Conservation (phyloP, 2,113 vertebrate species). For the Neomonachus schauinslandi region DNA sequence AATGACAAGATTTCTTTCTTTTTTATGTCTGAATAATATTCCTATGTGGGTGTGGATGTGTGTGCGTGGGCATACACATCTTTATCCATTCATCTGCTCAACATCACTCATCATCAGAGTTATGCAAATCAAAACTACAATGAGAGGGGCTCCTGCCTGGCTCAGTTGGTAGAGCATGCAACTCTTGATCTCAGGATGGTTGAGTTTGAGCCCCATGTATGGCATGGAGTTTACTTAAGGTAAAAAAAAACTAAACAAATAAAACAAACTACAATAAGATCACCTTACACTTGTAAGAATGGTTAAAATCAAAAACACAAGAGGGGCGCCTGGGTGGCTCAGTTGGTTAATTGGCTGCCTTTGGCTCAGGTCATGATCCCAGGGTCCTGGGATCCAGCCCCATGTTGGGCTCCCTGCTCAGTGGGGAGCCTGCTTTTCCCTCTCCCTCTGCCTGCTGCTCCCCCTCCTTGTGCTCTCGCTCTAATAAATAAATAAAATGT, state of each 20-base stretch:
- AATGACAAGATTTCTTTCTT: neutral
- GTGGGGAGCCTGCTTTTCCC: too few relatives aligned
- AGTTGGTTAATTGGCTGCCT: too few relatives aligned
- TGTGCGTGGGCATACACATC: neutral
- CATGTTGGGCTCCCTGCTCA: too few relatives aligned
- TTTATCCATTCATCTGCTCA: neutral
- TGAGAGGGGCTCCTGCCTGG: neutral
- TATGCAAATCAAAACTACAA: neutral
- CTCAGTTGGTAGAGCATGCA: neutral
- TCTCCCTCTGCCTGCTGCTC: too few relatives aligned
- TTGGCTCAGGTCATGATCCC: too few relatives aligned
- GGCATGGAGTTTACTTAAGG: neutral
- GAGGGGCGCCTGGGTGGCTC: neutral
- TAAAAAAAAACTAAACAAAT: neutral
- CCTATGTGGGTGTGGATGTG: too few relatives aligned
- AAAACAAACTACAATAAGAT: neutral
- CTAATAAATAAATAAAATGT: too few relatives aligned
- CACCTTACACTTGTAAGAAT: neutral
- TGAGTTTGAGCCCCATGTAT: neutral
- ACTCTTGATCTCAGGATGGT: neutral
- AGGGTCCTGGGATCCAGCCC: too few relatives aligned
- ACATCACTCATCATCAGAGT: neutral
- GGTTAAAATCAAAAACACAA: neutral
- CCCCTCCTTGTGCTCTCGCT: too few relatives aligned
- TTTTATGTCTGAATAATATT: neutral